phyloP scores from a whole-genome alignment of 2,113 vertebrate genomes.

The Leucoraja erinaceus region DNA sequence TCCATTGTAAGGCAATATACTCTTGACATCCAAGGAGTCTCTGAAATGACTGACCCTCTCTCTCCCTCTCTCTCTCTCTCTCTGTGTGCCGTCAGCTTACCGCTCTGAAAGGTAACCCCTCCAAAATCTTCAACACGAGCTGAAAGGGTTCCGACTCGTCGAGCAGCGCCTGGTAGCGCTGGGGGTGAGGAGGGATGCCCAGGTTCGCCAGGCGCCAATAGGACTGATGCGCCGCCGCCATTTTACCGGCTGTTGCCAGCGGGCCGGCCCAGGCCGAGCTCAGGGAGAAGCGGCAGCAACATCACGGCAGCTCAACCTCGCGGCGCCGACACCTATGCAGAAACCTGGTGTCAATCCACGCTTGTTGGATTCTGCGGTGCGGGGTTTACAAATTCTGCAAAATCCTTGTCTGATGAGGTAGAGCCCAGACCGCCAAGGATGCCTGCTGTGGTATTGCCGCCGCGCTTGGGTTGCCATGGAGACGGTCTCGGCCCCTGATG shows the following conservation, averaged over 20 bases:
- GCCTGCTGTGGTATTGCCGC: not conserved
- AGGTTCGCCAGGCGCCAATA: accelerated
- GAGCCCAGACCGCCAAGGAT: not conserved
- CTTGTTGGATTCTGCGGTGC: not conserved
- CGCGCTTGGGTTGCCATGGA: not conserved
- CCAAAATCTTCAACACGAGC: not conserved
- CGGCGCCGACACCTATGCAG: not conserved
- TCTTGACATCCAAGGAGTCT: too few relatives aligned
- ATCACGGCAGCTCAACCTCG: not conserved
- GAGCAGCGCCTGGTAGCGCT: not conserved
- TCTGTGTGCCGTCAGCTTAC: not conserved
- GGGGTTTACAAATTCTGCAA: too few relatives aligned
- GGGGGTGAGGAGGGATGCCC: not conserved
- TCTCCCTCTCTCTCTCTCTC: too few relatives aligned
- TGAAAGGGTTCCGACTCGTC: not conserved
- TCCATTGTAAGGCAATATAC: too few relatives aligned
- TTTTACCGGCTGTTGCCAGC: not conserved
- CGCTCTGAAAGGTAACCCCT: not conserved
- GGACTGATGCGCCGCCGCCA: not conserved
- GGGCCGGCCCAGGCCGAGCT: not conserved
- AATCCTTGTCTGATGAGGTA: not conserved
- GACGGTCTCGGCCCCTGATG: not conserved
- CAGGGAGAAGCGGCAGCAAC: not conserved
- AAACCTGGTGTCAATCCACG: not conserved
- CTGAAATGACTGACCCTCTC: not conserved